Base-by-base conservation (phyloP, 92 coral and sea anemone species). In the Bergia sp. region DNA sequence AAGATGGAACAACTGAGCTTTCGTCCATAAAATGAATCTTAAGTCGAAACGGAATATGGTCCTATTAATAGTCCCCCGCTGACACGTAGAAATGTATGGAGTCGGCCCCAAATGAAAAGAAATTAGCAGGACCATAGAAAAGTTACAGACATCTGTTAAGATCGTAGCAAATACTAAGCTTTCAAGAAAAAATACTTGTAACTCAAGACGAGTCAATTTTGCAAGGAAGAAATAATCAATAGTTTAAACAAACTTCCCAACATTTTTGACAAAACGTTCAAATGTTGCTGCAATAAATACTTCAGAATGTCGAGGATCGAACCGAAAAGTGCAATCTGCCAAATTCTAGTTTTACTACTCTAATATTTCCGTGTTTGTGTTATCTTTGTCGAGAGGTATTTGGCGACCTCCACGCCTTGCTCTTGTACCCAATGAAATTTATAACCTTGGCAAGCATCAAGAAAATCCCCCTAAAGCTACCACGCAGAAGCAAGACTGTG, bases 391-490 rank as follows among this genome's bases (percentile, higher is more conserved):
- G 65, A 84, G 37, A 8, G 64, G 87, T 36, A 84, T 69, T 44
- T 84, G 7, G 16, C 79, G 11, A 84, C 15, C 57, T 5, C 86
- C 77, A 9, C 74, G 55, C 76, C 67, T 4, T 61, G 29, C 18
- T 76, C 41, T 10, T 74, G 23, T 76, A n/a, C 45, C 80, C 47
- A 42, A 37, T 20, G 37, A 69, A 69, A 43, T 7, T 10, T 18
- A 4, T 84, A 55, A 71, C 79, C 79, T 69, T 84, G 79, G 65
- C 79, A 71, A 29, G 18, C 64, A 84, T n/a, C 65, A 84, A 84
- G 44, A 69, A 29, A 71, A 23, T 71, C 77, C 65, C 87, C 87
- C 77, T 67, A n/a, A 29, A 67, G 77, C 79, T 61, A 61, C 23
- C 6, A 58, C 37, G 18, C 47, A 80, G 39, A 80, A 12, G 87